Evolutionary conservation across 2,888 invertebrate genomes (phyloP).

Genomic region (Anticlea derivata): DNA sequence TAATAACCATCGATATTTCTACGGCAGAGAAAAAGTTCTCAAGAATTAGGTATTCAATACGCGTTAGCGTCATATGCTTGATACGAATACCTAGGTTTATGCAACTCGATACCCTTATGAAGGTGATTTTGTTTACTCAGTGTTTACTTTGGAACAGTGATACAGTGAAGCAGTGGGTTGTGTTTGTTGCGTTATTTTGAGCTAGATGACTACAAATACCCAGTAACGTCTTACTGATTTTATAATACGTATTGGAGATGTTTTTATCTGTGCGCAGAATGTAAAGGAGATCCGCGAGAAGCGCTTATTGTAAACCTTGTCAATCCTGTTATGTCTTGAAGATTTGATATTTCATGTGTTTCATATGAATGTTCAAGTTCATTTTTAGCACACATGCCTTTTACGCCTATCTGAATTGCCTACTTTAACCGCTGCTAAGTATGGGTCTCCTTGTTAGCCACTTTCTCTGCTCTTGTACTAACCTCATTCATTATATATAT

Average conservation of each 20-base stretch:
- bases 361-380: slow-evolving; percentile 11
- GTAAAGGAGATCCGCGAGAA: neutral
- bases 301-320: neutral
- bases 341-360: slow-evolving; percentile 8
- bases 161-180: neutral
- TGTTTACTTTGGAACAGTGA: slow-evolving; percentile 2
- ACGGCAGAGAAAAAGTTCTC: slow-evolving; percentile 35
- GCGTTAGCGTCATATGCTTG: slow-evolving; percentile 31
- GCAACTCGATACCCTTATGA: slow-evolving; percentile 19
- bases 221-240: no score
- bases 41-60: slow-evolving; percentile 36
- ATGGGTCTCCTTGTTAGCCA: slow-evolving; percentile 4
- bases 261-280: no score
- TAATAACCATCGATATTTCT: slow-evolving; percentile 37
- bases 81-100: slow-evolving; percentile 31
- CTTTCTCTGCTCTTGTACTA: slow-evolving; percentile 9
- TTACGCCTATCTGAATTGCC: slow-evolving; percentile 9
- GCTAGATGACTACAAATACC: neutral
- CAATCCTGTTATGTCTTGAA: slow-evolving; percentile 9
- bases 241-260: no score
- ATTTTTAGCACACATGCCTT: slow-evolving; percentile 9
- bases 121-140: slow-evolving; percentile 10
- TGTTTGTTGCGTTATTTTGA: neutral
- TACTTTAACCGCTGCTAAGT: slow-evolving; percentile 7
- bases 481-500: neutral